Percentiles rank a stretch among this genome's conserved stretches.
Evolutionary conservation across 37 sponge, comb jelly and placozoan genomes (phyloP).

Genomic region (Diacarnus erythraeanus): DNA sequence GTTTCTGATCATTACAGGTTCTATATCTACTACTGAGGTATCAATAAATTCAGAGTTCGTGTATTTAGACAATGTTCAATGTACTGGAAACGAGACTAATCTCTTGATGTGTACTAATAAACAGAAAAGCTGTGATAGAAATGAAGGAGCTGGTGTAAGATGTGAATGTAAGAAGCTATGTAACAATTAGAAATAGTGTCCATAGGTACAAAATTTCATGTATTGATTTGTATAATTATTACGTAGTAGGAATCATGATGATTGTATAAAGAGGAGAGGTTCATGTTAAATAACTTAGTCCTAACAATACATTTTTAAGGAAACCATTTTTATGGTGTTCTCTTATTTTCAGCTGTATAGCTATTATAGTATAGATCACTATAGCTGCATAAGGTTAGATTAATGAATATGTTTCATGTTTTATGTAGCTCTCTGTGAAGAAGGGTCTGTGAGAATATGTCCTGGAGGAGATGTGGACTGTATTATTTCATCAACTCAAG

Average conservation of each 20-base stretch:
- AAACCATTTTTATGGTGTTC: too few relatives aligned
- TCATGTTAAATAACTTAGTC: too few relatives aligned
- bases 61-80: slow-evolving; percentile 40
- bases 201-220: background rate
- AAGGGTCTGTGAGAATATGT: slow-evolving; percentile 2
- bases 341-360: too few relatives aligned
- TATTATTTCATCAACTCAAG: background rate
- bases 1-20: background rate
- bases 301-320: background rate
- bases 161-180: slow-evolving; percentile 17
- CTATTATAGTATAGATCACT: too few relatives aligned
- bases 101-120: slow-evolving; percentile 26
- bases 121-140: slow-evolving; percentile 6
- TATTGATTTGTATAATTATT: background rate
- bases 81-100: slow-evolving; percentile 35
- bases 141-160: slow-evolving; percentile 37
- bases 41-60: background rate
- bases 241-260: background rate
- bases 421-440: background rate
- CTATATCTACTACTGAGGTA: background rate
- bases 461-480: slow-evolving; percentile 9
- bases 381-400: too few relatives aligned
- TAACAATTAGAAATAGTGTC: background rate
- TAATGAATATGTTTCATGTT: too few relatives aligned
- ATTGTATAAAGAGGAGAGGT: too few relatives aligned